A percentile compares a stretch with the other conserved stretches of the same genome.
These are phyloP conservation scores for Phalanger gymnotis DNA, from an alignment of 2,797 vertebrate genomes.

Conservation along the genomic window DNA sequence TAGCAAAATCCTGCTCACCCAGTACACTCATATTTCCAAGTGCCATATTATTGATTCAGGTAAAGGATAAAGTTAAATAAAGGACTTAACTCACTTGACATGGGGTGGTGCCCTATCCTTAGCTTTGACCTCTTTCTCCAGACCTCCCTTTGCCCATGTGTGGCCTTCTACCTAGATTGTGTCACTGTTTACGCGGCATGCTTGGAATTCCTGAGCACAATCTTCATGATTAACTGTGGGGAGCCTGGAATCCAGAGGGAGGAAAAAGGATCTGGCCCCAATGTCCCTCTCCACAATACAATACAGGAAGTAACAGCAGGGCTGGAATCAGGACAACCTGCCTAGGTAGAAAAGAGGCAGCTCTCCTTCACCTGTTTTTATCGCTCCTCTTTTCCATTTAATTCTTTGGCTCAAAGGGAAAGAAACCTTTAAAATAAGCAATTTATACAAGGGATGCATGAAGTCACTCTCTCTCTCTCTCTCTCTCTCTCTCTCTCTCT, in stretches of 20 bases:
- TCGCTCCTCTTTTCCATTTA: constrained; percentile 37
- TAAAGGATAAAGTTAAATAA: constrained; percentile 19
- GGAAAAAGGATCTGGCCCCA: constrained; percentile 3
- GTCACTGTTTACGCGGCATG: neutral
- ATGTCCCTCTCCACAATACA: neutral
- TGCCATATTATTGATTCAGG: neutral
- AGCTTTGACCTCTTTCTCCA: neutral
- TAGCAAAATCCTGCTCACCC: neutral
- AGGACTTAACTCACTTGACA: constrained; percentile 12
- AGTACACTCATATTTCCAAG: neutral
- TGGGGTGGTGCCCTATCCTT: neutral
- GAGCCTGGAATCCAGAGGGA: neutral
- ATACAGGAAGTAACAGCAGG: constrained; percentile 17
- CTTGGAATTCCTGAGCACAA: constrained; percentile 44
- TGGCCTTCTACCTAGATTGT: constrained; percentile 38
- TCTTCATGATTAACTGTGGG: constrained; percentile 55
- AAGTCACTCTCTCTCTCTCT: constrained; percentile 5
- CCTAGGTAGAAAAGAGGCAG: constrained; percentile 2
- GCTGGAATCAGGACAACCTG: neutral
- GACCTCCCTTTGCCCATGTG: neutral
- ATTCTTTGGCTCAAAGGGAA: neutral
- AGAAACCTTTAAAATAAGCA: constrained; percentile 41
- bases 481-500: neutral
- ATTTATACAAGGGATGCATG: neutral
- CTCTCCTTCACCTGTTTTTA: neutral